Base-by-base conservation (phyloP, 2,113 vertebrate species). In the Oreamnos americanus region DNA sequence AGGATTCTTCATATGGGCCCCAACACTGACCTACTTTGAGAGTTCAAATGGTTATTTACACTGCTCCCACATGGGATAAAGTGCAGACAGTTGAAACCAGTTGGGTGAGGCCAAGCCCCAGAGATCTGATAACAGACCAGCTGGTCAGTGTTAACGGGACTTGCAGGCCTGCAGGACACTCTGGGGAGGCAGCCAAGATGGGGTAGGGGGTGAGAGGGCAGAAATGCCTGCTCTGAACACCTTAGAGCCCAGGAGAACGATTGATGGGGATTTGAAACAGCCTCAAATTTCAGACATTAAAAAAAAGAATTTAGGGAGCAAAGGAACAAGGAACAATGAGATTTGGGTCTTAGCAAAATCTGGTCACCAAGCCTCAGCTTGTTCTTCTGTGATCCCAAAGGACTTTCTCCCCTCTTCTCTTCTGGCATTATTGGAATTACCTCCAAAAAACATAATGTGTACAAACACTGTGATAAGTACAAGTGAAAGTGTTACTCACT, bases 121-220 rank as follows among this genome's bases (percentile, higher is more conserved):
- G 91, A 82, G 86, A 95, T 89, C 43, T 64, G 95, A 79, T 51
- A 89, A 60, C 36, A 7, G 45, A 39, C 78, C 88, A 57, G 25
- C 85, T 28, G 47, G 85, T 85, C 95, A 97, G 84, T 6, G 74
- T 88, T 95, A 89, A 96, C 86, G 45, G 43, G n/a, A 55, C 49
- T 76, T 90, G 43, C n/a, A 16, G 2, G 43, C 49, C 51, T 23
- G 2, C 12, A 23, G 78, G 53, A 17, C 15, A 3, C 49, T 33
- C 43, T 39, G 28, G 19, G 14, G 36, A 90, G 43, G 30, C 26
- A 53, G 47, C 6, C 14, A 39, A n/a, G n/a, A 84, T 28, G 25
- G 19, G 81, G 45, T 55, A 39, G 78, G 4, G 5, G 45, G 3
- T 39, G 8, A 30, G 76, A 16, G 4, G 26, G 9, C 74, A 90